Base-by-base conservation (phyloP, 2,888 invertebrate species). In the Tenthredo scrophulariae region DNA sequence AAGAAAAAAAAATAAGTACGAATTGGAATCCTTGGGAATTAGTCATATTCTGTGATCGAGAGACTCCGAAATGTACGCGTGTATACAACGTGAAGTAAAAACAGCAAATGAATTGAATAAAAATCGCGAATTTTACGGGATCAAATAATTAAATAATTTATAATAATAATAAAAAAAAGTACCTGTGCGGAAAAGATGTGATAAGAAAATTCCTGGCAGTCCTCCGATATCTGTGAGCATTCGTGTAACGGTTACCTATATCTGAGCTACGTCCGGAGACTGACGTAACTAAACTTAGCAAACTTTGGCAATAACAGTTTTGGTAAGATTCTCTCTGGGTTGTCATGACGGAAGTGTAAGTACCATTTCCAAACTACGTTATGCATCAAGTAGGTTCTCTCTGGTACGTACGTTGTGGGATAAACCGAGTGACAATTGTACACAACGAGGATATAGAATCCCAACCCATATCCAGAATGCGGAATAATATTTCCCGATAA, bases 291-390 rank as follows among this genome's bases (percentile, higher is more conserved):
- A 58, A 79, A 58, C 79, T 58, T 54, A 58, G 33, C 79, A 7
- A 79, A 79, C n/a, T 79, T 79, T 79, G 33, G 58, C 58, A 54
- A 79, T 50, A 79, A 79, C 79, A 79, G 79, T 79, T 79, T 79
- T 79, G 79, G 54, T n/a, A 33, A 79, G 50, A 79, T 58, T 58
- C 46, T 58, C 46, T 58, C 79, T 54, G 26, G 54, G 46, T 40
- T 75, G 75, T 75, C 75, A 46, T 15, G 6, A 26, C 75, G 75
- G 75, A 79, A 79, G 79, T 79, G 54, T 37, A 37, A 72, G 37
- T 72, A 72, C 43, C 79, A 33, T 37, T 37, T 22, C 18, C 70
- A 33, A 70, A 70, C 70, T 70, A 70, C 18, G 40, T 72, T 33
- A 40, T n/a, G 70, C 70, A 6, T 70, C 70, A 70, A 29, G 70